Conservation (phyloP, 2,113 vertebrate species). For the Eublepharis macularius region DNA sequence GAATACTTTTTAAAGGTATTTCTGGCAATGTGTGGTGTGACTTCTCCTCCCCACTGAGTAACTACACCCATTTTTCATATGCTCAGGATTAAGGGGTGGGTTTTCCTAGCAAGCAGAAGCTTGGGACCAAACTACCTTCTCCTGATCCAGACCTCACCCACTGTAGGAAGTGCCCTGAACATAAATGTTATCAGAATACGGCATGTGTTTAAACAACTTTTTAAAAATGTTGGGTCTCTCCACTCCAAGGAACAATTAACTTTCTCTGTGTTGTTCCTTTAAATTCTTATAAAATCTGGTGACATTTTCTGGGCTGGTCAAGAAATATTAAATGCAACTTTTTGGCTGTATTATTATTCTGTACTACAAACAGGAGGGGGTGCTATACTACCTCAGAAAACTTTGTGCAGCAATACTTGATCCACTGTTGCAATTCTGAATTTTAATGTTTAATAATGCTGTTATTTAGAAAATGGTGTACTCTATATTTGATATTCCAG, state of each 20-base stretch:
- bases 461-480: too few relatives aligned
- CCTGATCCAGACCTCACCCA: too few relatives aligned
- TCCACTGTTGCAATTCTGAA: background rate
- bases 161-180: background rate
- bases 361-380: conserved; percentile 10
- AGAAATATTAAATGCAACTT: background rate
- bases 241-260: background rate
- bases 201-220: too few relatives aligned
- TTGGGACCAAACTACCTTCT: too few relatives aligned
- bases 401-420: background rate
- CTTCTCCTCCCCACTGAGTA: too few relatives aligned
- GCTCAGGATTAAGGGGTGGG: too few relatives aligned
- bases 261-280: background rate
- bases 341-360: background rate
- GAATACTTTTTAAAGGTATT: too few relatives aligned
- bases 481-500: too few relatives aligned
- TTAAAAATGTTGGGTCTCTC: background rate
- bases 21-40: too few relatives aligned
- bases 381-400: background rate
- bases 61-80: too few relatives aligned
- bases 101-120: too few relatives aligned
- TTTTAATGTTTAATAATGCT: too few relatives aligned
- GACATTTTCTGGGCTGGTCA: background rate
- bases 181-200: background rate
- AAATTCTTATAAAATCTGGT: background rate